Evolutionary conservation across 2,113 vertebrate species (phyloP), one percentile per base, ranked within the genome.

Genomic region (Mionectes macconnelli): DNA sequence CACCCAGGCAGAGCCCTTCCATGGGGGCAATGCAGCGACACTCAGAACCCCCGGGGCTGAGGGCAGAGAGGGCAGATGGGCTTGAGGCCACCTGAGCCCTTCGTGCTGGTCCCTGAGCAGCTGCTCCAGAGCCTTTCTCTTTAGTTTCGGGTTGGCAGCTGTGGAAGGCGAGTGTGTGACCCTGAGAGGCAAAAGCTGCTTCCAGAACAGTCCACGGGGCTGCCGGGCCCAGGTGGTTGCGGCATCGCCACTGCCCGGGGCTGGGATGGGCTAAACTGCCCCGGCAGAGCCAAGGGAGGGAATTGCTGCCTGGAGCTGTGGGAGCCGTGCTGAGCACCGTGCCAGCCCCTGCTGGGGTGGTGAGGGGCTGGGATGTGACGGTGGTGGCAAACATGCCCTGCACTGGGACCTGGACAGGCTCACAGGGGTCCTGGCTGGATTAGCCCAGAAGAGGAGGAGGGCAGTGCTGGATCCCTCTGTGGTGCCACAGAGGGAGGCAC

Each of bases 11-110:
- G 27, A 49, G 45, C 40, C 37, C 24, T 9, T 12, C 33, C 10
- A 0, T 1, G 6, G 35, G 62, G 50, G 1, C 55, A n/a, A n/a
- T 0, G 4, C 1, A 4, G 7, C 28, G 6, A 5, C 0, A 0
- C 21, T 15, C 0, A 5, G 53, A 72, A 21, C 13, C 8, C 21
- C 3, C 6, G 0, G 31, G 42, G 62, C 47, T 15, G 44, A 42
- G 8, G 45, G 18, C 55, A 37, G 68, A 22, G 69, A 2, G 0
- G 6, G 68, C 37, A 30, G 28, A 5, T 3, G 53, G 35, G 20
- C 47, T 57, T 0, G 0, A 56, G 47, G 17, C 49, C 44, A 17
- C 52, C 42, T 0, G 1, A 37, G 35, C 5, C 1, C 67, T 22
- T 15, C 0, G 1, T 12, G 40, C 52, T 6, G 0, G 19, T 24